Conservation (phyloP, 2,797 vertebrate species). For the Centroberyx gerrardi region DNA sequence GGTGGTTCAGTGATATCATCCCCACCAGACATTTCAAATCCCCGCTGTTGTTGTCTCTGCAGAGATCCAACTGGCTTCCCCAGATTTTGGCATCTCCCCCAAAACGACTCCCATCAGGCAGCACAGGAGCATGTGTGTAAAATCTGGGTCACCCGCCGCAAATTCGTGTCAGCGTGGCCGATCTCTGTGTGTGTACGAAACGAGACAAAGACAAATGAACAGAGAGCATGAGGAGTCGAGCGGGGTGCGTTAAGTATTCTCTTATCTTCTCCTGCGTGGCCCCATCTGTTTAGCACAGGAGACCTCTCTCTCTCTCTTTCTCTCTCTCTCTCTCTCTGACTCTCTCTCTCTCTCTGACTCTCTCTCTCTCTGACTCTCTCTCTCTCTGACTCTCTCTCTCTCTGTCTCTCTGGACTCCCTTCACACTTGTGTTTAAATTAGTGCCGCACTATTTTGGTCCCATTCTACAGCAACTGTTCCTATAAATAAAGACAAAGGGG, state of each 20-base stretch:
- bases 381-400: conserved; percentile 31
- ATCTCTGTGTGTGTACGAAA: conserved; percentile 42
- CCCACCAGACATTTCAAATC: conserved; percentile 80
- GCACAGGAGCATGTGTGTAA: conserved; percentile 50
- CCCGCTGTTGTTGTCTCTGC: conserved; percentile 75
- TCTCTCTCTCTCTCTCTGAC: too few species aligned
- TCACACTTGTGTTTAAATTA: conserved; percentile 54
- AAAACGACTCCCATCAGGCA: conserved; percentile 65
- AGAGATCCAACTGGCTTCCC: conserved; percentile 70
- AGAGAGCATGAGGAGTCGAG: conserved; percentile 52
- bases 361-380: too few species aligned
- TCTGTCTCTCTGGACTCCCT: conserved; percentile 33
- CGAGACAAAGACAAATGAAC: conserved; percentile 55
- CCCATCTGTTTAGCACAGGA: conserved; percentile 51
- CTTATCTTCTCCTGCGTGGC: conserved; percentile 49
- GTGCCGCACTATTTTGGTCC: conserved; percentile 46
- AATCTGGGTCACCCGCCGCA: conserved; percentile 70
- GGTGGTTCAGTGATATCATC: conserved; percentile 85
- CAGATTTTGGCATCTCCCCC: conserved; percentile 49
- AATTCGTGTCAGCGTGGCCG: conserved; percentile 64
- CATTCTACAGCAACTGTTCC: conserved; percentile 21
- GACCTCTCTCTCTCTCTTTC: neutral
- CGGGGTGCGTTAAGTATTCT: conserved; percentile 49
- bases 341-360: conserved; percentile 29
- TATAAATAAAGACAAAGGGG: conserved; percentile 21